Conservation (phyloP, 2,113 vertebrate genomes). For the Caloenas nicobarica region DNA sequence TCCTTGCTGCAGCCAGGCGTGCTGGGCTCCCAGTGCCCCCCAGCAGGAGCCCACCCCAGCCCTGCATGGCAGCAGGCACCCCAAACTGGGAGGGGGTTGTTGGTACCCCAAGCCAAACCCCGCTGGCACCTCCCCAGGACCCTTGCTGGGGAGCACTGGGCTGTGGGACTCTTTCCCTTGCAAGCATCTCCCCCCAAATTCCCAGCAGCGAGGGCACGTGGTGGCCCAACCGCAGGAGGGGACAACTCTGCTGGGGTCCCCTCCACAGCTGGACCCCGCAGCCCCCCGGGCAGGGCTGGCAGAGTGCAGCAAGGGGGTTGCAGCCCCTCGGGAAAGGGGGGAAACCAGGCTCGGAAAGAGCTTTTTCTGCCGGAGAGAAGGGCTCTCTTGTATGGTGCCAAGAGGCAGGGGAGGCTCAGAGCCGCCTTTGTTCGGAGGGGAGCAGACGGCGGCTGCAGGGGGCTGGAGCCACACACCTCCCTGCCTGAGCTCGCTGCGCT, state of each 20-base stretch:
- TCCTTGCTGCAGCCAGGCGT: not conserved
- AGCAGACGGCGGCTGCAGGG: not conserved
- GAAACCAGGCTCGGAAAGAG: not conserved
- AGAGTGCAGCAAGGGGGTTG: not conserved
- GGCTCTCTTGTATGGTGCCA: slow-evolving; percentile 34
- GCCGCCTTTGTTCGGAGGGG: not conserved
- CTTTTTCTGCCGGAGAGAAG: slow-evolving; percentile 26
- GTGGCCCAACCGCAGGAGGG: not conserved
- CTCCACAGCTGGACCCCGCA: not conserved
- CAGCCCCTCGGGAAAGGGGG: not conserved
- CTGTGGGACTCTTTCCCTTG: not conserved
- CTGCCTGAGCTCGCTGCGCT: not conserved
- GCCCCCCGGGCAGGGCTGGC: not conserved
- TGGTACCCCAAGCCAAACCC: not conserved
- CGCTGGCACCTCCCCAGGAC: not conserved
- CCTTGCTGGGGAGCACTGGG: accelerated
- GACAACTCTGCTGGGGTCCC: not conserved
- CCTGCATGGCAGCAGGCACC: no score
- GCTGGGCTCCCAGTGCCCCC: not conserved
- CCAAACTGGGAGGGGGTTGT: not conserved
- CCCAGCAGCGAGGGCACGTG: accelerated
- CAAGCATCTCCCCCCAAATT: not conserved
- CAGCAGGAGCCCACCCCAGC: not conserved
- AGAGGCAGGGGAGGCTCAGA: slow-evolving; percentile 42
- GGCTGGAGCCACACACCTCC: not conserved